phyloP scores from a whole-genome alignment of 2,113 vertebrate species.

The Romanogobio albipinnatus region DNA sequence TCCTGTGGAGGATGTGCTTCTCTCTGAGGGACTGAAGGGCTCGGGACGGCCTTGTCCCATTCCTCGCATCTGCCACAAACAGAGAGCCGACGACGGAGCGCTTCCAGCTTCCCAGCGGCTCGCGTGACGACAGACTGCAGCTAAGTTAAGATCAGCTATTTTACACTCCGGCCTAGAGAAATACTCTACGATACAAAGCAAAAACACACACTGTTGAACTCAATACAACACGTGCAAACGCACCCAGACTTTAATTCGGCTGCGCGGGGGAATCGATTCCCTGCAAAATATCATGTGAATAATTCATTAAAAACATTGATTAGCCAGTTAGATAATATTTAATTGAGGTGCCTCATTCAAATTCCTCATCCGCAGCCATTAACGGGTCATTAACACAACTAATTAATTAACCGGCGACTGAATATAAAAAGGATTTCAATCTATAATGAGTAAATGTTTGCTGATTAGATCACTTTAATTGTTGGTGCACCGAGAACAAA shows the following conservation, averaged over 20 bases:
- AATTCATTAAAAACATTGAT: conserved; percentile 78
- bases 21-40: conserved; percentile 78
- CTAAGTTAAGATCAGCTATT: not conserved
- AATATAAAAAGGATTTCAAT: conserved; percentile 76
- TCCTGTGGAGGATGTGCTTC: conserved; percentile 71
- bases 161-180: not conserved
- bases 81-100: conserved; percentile 75
- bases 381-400: conserved; percentile 80
- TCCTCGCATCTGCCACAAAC: conserved; percentile 72
- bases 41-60: conserved; percentile 65
- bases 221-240: conserved; percentile 53
- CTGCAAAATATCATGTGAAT: conserved; percentile 79
- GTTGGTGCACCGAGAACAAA: conserved; percentile 17
- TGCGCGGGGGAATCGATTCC: conserved; percentile 69
- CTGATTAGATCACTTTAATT: conserved; percentile 73
- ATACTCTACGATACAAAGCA: not conserved
- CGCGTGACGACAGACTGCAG: too few species aligned
- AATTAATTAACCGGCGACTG: conserved; percentile 78
- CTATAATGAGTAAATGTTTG: conserved; percentile 77
- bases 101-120: conserved; percentile 66
- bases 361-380: conserved; percentile 73
- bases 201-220: conserved; percentile 25
- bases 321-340: conserved; percentile 84
- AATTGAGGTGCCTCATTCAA: conserved; percentile 80
- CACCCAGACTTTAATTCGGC: conserved; percentile 66